phyloP scores from a whole-genome alignment of 1,140 invertebrate genomes.

The Geopemphigus sp. region DNA sequence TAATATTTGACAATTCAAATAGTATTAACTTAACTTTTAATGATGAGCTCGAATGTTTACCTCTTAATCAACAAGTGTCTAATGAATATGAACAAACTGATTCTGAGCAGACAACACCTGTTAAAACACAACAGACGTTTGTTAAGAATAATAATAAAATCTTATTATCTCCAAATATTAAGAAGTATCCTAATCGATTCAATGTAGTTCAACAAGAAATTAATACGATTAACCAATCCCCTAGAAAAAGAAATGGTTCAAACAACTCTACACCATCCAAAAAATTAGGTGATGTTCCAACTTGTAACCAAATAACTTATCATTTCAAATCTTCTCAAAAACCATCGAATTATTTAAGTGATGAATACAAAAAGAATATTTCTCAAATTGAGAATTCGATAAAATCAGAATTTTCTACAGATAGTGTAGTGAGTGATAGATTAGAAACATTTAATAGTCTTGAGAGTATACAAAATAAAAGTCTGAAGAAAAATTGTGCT shows the following conservation, averaged over 20 bases:
- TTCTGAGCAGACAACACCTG: slow-evolving; percentile 4
- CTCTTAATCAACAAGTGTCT: not conserved
- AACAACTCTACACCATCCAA: slow-evolving; percentile 14
- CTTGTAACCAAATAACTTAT: not conserved
- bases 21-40: not conserved
- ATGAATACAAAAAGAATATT: no score
- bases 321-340: slow-evolving; percentile 18
- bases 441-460: not conserved
- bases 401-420: no score
- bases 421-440: no score
- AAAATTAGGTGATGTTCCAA: not conserved
- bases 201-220: slow-evolving; percentile 12
- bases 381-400: no score
- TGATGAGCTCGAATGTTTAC: not conserved
- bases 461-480: no score
- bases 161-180: slow-evolving; percentile 23
- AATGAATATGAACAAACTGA: not conserved
- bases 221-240: not conserved
- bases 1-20: slow-evolving; percentile 16
- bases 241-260: slow-evolving; percentile 1
- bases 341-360: no score
- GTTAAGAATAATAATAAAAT: slow-evolving; percentile 12
- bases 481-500: no score
- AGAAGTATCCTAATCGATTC: slow-evolving; percentile 10
- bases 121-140: not conserved